Evolutionary conservation across 23 tunicate species (phyloP), one percentile per base, ranked within the genome.

Genomic region (Trididemnum miniatum): DNA sequence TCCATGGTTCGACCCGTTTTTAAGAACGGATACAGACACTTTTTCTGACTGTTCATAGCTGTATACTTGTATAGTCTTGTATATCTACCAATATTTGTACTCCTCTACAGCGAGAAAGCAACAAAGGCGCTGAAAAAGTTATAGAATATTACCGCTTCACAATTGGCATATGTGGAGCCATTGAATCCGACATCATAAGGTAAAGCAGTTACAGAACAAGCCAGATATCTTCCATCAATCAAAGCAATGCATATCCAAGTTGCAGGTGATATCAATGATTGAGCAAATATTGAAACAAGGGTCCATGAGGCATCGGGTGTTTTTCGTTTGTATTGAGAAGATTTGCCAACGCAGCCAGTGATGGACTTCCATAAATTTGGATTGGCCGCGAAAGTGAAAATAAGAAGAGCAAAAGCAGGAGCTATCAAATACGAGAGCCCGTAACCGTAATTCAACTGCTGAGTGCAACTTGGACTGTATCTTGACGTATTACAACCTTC

Each of bases 211-310:
- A 81, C 26, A 1, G 86, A 52, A 39, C 92, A 87, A 18, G 92
- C 92, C 35, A 67, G 71, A 31, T 73, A 87, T 31, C 78, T 37
- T 20, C 92, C 92, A 35, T 87, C 86, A 0, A 87, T 40, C 20
- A 87, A 50, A 7, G 86, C 82, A 71, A 81, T 51, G 65, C 65
- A 59, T 20, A 87, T 67, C 92, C 92, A 87, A 22, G 86, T 73
- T n/a, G 75, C 2, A 4, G 92, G 92, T 20, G 92, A 78, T 4
- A 87, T 74, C 71, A 86, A 15, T 5, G 85, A 38, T 1, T 76
- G 37, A 15, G 57, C 73, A 18, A 54, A 33, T 52, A 52, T 51
- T 3, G 67, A 3, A 4, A 31, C 30, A 7, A 77, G 26, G 7
- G 79, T 73, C 79, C 59, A 38, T 7, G 79, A 23, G 20, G 79